Conservation (phyloP, 2,113 vertebrate genomes). For the Sprattus sprattus region DNA sequence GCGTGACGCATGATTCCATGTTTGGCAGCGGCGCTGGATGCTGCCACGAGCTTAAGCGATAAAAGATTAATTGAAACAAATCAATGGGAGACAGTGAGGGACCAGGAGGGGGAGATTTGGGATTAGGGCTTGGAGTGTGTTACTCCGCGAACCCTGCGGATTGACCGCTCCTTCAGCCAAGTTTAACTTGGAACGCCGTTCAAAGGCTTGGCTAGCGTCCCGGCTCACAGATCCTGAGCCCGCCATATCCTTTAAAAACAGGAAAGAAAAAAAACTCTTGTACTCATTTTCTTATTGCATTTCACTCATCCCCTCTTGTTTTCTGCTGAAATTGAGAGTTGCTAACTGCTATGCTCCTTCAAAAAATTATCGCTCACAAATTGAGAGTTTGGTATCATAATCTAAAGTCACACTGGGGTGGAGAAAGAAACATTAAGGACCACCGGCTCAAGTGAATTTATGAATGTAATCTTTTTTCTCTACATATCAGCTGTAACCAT, state of each 20-base stretch:
- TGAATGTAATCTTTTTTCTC: neutral
- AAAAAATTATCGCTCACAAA: too few relatives aligned
- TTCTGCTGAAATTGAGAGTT: neutral
- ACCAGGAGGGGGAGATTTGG: slow-evolving; percentile 50
- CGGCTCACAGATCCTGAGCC: slow-evolving; percentile 41
- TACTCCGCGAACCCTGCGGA: slow-evolving; percentile 54
- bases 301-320: neutral
- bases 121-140: slow-evolving; percentile 57
- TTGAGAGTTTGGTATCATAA: too few relatives aligned
- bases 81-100: slow-evolving; percentile 50
- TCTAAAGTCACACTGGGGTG: neutral
- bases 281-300: neutral
- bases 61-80: slow-evolving; percentile 71
- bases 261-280: neutral
- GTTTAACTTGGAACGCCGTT: slow-evolving; percentile 57
- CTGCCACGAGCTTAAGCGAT: slow-evolving; percentile 60
- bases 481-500: slow-evolving; percentile 38
- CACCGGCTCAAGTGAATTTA: neutral
- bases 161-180: slow-evolving; percentile 56
- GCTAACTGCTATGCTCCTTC: neutral
- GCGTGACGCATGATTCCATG: slow-evolving; percentile 52
- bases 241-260: neutral
- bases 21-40: slow-evolving; percentile 48
- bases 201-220: slow-evolving; percentile 57
- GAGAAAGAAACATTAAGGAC: neutral